Evolutionary conservation across 2,113 vertebrate genomes (phyloP), one percentile per base, ranked within the genome.

Genomic region (Chascanopsetta lugubris): DNA sequence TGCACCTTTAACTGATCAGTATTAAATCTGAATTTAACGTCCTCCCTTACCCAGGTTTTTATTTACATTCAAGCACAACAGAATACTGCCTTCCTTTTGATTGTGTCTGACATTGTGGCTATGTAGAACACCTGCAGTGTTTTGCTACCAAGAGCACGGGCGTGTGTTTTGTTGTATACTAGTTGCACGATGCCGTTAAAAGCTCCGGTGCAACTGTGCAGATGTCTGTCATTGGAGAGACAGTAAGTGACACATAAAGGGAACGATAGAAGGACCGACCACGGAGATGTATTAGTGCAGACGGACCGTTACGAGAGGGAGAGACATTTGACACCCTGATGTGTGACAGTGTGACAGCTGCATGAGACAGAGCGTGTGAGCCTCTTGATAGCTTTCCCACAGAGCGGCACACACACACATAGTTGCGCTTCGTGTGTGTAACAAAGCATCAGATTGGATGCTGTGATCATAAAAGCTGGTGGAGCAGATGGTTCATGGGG

Each of bases 401-500:
- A 55, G 69, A 64, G 54, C 54, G 53, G 25, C 6, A 54, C 22
- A 64, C 58, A 60, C 30, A 50, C 22, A 48, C 34, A 49, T 26
- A 51, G 15, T n/a, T 17, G n/a, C 38, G 24, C 21, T 46, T 11
- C 4, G n/a, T 30, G 47, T 32, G 54, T 38, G 75, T 64, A 84
- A 69, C 26, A n/a, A 69, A 68, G 78, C 83, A 56, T 77, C 42
- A 68, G 66, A 87, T 85, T 82, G 69, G 62, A 58, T 74, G 46
- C 48, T 32, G 47, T n/a, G 29, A 62, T 75, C 58, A 38, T 56
- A 20, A n/a, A 21, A 40, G 34, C 64, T 54, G 26, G 58, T 43
- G 69, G 68, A 82, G 76, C 83, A 85, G 85, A 76, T 85, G 81
- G 67, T 42, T 86, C 61, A 86, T 83, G 75, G 67, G 69, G 75